phyloP scores from a whole-genome alignment of 2,888 invertebrate species.

The Heliconius cydno region DNA sequence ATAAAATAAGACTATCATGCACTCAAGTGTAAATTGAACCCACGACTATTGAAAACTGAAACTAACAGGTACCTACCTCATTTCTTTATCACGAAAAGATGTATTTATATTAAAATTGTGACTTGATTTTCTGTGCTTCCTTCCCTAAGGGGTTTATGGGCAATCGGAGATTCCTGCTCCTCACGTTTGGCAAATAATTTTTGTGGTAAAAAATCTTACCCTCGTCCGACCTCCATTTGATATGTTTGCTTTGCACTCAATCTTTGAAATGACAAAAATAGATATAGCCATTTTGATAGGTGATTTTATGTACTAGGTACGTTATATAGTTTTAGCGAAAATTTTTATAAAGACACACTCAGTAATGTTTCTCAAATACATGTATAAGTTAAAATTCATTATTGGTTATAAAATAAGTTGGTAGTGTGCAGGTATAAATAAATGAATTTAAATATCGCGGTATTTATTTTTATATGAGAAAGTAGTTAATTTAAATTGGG shows the following conservation, averaged over 20 bases:
- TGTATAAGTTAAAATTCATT: too few species aligned
- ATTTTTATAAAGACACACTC: background rate
- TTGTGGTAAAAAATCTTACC: constrained; percentile 8
- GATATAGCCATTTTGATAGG: background rate
- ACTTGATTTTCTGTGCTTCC: background rate
- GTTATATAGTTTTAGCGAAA: background rate
- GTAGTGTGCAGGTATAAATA: too few species aligned
- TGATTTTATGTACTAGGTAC: background rate
- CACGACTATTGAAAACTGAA: background rate
- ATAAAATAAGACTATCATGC: background rate
- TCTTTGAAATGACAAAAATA: constrained; percentile 13
- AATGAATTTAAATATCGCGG: too few species aligned
- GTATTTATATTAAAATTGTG: background rate
- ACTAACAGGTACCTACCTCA: background rate
- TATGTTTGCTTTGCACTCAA: constrained; percentile 21
- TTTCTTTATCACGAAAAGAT: background rate
- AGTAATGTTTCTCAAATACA: background rate
- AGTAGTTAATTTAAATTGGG: too few species aligned
- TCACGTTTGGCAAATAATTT: constrained; percentile 29
- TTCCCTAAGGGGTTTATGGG: background rate
- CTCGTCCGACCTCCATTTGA: constrained; percentile 19
- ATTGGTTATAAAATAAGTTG: too few species aligned
- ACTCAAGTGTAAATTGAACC: too few species aligned
- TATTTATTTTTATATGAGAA: too few species aligned
- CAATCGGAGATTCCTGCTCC: constrained; percentile 12